Conservation (phyloP, 2,888 invertebrate genomes). For the Parapristionchus giblindavisi region DNA sequence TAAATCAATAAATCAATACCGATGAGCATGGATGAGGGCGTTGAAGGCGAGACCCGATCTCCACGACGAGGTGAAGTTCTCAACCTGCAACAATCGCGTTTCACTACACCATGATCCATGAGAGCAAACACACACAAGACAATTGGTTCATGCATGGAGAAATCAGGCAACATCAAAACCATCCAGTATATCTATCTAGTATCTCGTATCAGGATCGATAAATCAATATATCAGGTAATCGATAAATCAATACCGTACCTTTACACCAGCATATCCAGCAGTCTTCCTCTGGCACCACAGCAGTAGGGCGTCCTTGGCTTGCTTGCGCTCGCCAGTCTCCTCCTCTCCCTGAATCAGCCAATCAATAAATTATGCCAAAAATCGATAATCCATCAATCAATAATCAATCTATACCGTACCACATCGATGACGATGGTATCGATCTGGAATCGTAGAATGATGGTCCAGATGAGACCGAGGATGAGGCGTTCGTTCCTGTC, state of each 20-base stretch:
- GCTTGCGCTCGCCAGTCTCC: constrained; percentile 95
- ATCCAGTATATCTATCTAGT: neutral
- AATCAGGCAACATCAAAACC: neutral
- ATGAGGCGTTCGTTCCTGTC: constrained; percentile 96
- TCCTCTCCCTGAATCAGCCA: constrained; percentile 82
- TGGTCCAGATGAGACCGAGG: constrained; percentile 97
- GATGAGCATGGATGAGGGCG: constrained; percentile 94
- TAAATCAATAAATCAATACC: constrained; percentile 56
- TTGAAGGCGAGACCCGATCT: constrained; percentile 95
- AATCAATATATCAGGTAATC: no score
- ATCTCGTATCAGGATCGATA: no score
- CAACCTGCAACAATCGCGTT: no score
- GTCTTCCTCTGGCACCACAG: constrained; percentile 99
- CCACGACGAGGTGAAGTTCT: constrained; percentile 83
- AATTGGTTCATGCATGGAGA: neutral
- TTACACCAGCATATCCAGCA: constrained; percentile 80
- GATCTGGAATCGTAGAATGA: constrained; percentile 97
- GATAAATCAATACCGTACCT: constrained; percentile 60
- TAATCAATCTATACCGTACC: constrained; percentile 41
- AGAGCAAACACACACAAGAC: no score
- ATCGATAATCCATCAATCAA: neutral
- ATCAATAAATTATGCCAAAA: neutral
- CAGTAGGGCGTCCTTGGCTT: constrained; percentile 95
- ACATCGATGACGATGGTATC: constrained; percentile 97
- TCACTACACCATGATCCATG: no score